Conservation (phyloP, 2,888 invertebrate genomes). For the Synergus itoensis region DNA sequence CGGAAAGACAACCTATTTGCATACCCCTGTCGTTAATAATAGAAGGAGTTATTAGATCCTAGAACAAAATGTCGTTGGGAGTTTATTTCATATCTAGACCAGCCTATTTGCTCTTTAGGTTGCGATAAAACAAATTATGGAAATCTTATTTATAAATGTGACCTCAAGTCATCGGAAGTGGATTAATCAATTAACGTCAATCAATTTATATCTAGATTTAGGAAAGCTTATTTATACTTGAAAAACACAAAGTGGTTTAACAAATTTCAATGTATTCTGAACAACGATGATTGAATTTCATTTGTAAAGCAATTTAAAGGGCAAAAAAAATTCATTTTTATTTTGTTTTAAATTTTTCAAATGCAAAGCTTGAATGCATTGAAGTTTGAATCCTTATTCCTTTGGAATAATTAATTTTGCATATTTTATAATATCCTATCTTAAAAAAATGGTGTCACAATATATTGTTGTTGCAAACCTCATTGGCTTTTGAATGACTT, state of each 20-base stretch:
- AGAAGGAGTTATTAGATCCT: background rate
- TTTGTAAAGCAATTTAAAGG: background rate
- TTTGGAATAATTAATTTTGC: too few relatives aligned
- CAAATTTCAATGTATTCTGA: too few relatives aligned
- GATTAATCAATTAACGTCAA: conserved; percentile 18
- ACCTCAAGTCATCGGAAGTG: background rate
- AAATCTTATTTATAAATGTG: conserved; percentile 5
- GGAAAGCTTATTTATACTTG: too few relatives aligned
- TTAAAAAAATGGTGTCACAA: too few relatives aligned
- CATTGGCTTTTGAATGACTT: too few relatives aligned
- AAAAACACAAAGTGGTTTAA: too few relatives aligned
- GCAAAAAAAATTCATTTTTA: too few relatives aligned
- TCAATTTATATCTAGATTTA: too few relatives aligned
- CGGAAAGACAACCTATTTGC: conserved; percentile 33
- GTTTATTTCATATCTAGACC: conserved; percentile 20
- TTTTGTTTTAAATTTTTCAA: too few relatives aligned
- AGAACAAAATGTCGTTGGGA: background rate
- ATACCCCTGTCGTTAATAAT: conserved; percentile 24
- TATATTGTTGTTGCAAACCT: too few relatives aligned
- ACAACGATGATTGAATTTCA: too few relatives aligned
- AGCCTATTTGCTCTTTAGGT: background rate
- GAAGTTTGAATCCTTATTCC: background rate
- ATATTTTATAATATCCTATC: too few relatives aligned
- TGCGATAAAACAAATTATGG: conserved; percentile 5
- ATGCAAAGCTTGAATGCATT: background rate